Evolutionary conservation across 2,888 invertebrate species (phyloP).

Genomic region (Caenorhabditis auriculariae): DNA sequence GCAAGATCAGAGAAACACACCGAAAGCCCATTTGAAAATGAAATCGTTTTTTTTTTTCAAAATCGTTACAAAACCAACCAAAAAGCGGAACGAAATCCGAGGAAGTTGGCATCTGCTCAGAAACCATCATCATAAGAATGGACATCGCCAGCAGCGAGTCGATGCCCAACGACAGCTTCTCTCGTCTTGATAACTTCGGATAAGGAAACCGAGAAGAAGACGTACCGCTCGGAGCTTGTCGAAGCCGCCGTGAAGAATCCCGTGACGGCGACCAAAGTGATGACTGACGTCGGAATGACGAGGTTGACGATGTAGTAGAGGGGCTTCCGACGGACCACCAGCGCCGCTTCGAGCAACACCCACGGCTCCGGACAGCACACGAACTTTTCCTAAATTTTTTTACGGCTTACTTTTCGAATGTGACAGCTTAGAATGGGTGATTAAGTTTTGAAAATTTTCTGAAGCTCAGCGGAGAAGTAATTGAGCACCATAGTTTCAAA

Average conservation of each 20-base stretch:
- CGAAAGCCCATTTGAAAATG: too few relatives aligned
- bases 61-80: too few relatives aligned
- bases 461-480: too few relatives aligned
- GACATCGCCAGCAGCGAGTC: constrained; percentile 66
- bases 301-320: constrained; percentile 56
- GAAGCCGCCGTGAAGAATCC: constrained; percentile 67
- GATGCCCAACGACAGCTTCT: constrained; percentile 60
- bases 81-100: constrained; percentile 60
- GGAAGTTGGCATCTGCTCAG: constrained; percentile 68
- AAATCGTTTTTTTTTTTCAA: too few relatives aligned
- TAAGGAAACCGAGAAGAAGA: too few relatives aligned
- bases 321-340: constrained; percentile 58
- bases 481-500: too few relatives aligned
- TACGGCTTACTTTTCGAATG: background rate
- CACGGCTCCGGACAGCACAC: constrained; percentile 62
- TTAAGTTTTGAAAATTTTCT: background rate
- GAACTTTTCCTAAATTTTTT: constrained; percentile 50
- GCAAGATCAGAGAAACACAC: too few relatives aligned
- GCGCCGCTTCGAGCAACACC: constrained; percentile 57
- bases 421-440: background rate
- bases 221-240: constrained; percentile 63
- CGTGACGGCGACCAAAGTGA: constrained; percentile 65
- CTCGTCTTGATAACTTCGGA: too few relatives aligned
- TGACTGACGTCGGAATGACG: constrained; percentile 65
- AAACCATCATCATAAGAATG: constrained; percentile 67